Base-by-base conservation (phyloP, 2,113 vertebrate species). In the Gobius niger region DNA sequence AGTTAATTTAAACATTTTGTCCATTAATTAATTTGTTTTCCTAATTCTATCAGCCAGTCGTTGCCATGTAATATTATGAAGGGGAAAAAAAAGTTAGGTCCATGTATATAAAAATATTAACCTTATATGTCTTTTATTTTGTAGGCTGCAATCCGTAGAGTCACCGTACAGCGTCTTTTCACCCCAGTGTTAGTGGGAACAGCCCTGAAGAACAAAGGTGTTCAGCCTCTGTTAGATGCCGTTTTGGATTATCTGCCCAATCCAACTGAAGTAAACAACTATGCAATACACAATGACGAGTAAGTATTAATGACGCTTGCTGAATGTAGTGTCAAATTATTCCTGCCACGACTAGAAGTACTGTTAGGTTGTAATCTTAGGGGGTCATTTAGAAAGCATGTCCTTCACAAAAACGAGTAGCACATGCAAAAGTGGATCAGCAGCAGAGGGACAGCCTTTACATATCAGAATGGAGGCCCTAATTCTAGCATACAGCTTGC, bases 181-280 rank as follows among this genome's bases (percentile, higher is more conserved):
- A 92, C 91, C 6, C 97, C 98, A 0, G 97, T 99, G 5, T 83
- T 99, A 40, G 87, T 99, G 77, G 98, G 98, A 70, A 98, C 95
- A 8, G 98, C 98, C 7, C 54, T 99, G 75, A 99, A 95, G 89
- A 99, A 99, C 87, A 99, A 98, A 84, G 98, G 98, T 1, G 93
- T 99, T 1, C 98, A 99, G 76, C 96, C 96, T 0, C 85, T 99
- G 6, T 77, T 99, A 80, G 91, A 99, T 13, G 96, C 96, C 0
- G 91, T 95, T 44, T 81, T 99, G 73, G 95, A 98, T 9, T 99
- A 96, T 61, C 92, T 99, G 49, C 98, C 97, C 1, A 93, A 96
- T 60, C 98, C 98, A 6, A 93, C 93, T 0, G 95, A 99, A 86
- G 95, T 99, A 44, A 90, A 94, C 72, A 99, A 99, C 87, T 98